These are phyloP conservation scores for Xestia xanthographa DNA, from an alignment of 2,888 invertebrate genomes.

Conservation along the genomic window DNA sequence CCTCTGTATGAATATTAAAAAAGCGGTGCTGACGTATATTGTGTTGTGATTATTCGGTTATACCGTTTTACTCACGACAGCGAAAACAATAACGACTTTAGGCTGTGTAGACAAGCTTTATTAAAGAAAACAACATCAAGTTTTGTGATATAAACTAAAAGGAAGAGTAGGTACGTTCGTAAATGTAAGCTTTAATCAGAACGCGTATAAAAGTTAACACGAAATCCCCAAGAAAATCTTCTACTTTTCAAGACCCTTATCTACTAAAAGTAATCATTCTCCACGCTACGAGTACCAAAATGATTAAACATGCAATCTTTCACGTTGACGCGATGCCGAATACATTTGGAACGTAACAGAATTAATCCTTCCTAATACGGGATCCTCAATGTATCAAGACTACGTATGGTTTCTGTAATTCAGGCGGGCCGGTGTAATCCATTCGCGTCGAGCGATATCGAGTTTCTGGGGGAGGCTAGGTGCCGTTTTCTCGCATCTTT, in stretches of 20 bases:
- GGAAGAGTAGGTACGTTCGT: neutral
- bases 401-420: slow-evolving; percentile 90
- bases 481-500: slow-evolving; percentile 79
- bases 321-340: slow-evolving; percentile 76
- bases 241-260: slow-evolving; percentile 6
- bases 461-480: slow-evolving; percentile 83
- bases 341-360: slow-evolving; percentile 82
- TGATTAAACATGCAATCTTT: slow-evolving; percentile 75
- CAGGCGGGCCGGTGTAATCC: slow-evolving; percentile 87
- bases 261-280: slow-evolving; percentile 47
- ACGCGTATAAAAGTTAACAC: neutral
- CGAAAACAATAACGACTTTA: slow-evolving; percentile 20
- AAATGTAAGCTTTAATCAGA: neutral
- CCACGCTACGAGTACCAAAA: slow-evolving; percentile 37
- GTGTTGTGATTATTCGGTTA: slow-evolving; percentile 52
- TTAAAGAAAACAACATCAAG: slow-evolving; percentile 1
- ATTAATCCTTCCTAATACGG: slow-evolving; percentile 87
- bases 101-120: neutral
- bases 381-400: slow-evolving; percentile 85
- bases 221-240: slow-evolving; percentile 8
- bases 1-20: slow-evolving; percentile 76
- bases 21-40: slow-evolving; percentile 53
- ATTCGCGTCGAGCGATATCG: slow-evolving; percentile 83
- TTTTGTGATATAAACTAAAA: neutral
- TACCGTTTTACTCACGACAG: slow-evolving; percentile 22